These are phyloP conservation scores for Athene noctua DNA, from an alignment of 2,113 vertebrate species.

Conservation along the genomic window DNA sequence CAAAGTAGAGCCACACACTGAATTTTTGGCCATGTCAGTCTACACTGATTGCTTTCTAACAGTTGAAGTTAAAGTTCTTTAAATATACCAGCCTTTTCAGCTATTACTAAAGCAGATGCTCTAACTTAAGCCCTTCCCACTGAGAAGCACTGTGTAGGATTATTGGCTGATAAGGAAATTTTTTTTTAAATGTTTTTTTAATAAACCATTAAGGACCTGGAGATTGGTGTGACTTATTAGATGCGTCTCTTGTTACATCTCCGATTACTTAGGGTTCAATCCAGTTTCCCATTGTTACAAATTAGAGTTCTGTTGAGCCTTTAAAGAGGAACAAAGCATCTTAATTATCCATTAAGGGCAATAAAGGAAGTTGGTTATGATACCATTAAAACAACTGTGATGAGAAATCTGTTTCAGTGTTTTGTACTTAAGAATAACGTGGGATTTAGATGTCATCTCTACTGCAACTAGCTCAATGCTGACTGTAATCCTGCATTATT, in stretches of 20 bases:
- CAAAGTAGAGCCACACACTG: neutral
- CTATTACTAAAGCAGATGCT: neutral
- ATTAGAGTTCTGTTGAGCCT: neutral
- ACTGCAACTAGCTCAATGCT: neutral
- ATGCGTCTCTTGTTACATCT: neutral
- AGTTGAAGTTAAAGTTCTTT: neutral
- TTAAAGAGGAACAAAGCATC: constrained; percentile 29
- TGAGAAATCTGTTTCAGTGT: constrained; percentile 24
- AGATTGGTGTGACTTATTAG: neutral
- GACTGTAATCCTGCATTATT: neutral
- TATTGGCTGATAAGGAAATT: neutral
- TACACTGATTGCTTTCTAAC: neutral
- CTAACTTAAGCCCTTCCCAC: neutral
- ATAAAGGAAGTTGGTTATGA: constrained; percentile 52
- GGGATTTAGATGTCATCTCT: neutral
- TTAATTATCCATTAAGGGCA: constrained; percentile 37
- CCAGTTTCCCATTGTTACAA: neutral
- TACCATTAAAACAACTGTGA: constrained; percentile 22
- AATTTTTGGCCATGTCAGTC: neutral
- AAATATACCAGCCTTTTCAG: neutral
- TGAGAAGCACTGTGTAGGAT: neutral
- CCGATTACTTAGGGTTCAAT: neutral
- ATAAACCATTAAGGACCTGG: neutral
- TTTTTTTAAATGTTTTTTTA: neutral
- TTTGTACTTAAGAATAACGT: neutral